These are phyloP conservation scores for Phalacrocorax pelagicus DNA, from an alignment of 2,113 vertebrate species.

Conservation along the genomic window DNA sequence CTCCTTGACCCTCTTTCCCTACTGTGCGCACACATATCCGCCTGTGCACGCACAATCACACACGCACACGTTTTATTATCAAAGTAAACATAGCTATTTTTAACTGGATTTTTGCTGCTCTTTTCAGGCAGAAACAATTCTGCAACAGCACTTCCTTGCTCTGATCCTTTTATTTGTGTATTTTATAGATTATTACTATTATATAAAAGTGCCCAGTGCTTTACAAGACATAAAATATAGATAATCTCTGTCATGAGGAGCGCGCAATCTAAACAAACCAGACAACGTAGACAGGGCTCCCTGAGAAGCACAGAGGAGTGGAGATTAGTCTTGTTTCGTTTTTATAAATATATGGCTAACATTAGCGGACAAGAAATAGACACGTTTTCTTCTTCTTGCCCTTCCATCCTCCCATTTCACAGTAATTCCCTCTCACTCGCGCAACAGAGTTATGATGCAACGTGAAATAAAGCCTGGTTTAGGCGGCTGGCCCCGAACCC, in stretches of 20 bases:
- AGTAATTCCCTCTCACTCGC: not conserved
- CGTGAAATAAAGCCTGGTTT: slow-evolving; percentile 31
- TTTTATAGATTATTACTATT: slow-evolving; percentile 16
- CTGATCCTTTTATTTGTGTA: not conserved
- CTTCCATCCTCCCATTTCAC: not conserved
- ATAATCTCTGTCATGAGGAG: not conserved
- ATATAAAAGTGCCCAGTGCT: not conserved
- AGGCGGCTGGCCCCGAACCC: slow-evolving; percentile 29
- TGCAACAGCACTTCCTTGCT: not conserved
- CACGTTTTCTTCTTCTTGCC: not conserved
- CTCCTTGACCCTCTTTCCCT: not conserved
- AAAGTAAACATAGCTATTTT: not conserved
- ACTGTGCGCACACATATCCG: not conserved
- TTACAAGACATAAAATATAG: slow-evolving; percentile 21
- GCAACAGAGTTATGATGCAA: not conserved
- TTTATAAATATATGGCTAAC: slow-evolving; percentile 28
- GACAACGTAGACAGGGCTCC: not conserved
- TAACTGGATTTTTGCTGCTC: not conserved
- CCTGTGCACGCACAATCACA: not conserved
- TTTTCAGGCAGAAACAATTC: slow-evolving; percentile 13
- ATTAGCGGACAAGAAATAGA: slow-evolving; percentile 20
- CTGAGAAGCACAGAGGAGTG: not conserved
- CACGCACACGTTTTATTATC: not conserved
- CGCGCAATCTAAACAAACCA: slow-evolving; percentile 13
- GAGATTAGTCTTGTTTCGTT: not conserved